Conservation (phyloP, 2,113 vertebrate genomes). For the Neolamprologus tretocephalus region DNA sequence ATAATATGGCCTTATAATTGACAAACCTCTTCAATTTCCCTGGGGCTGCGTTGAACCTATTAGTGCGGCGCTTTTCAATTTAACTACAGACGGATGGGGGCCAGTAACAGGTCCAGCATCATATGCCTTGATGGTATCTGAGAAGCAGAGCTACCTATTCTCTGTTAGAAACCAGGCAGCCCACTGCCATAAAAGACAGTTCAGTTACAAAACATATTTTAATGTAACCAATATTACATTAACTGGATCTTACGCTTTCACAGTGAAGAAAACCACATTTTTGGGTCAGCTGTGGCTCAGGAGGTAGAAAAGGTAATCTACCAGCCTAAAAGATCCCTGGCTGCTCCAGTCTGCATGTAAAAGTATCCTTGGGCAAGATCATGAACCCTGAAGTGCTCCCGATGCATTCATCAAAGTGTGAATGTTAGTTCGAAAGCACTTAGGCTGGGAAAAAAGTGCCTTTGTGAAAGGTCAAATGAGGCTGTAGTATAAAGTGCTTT, state of each 20-base stretch:
- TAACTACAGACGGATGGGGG: constrained; percentile 45
- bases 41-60: constrained; percentile 23
- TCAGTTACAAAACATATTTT: not conserved
- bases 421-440: not conserved
- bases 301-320: not conserved
- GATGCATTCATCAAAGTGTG: not conserved
- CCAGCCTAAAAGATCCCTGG: not conserved
- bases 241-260: not conserved
- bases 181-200: not conserved
- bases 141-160: constrained; percentile 18
- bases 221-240: not conserved
- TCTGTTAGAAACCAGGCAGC: not conserved
- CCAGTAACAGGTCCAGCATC: constrained; percentile 38
- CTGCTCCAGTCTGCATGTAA: not conserved
- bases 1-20: constrained; percentile 45
- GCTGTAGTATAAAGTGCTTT: not conserved
- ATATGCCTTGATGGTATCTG: constrained; percentile 1
- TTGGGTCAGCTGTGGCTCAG: not conserved
- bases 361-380: not conserved
- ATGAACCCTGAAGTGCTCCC: not conserved
- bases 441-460: not conserved
- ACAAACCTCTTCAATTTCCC: constrained; percentile 48
- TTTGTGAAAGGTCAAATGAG: not conserved
- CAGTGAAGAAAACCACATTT: not conserved
- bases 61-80: constrained; percentile 31